Percentiles rank a stretch among this genome's conserved stretches.
phyloP scores from a whole-genome alignment of 1,140 invertebrate species.

The Scaptomyza montana region DNA sequence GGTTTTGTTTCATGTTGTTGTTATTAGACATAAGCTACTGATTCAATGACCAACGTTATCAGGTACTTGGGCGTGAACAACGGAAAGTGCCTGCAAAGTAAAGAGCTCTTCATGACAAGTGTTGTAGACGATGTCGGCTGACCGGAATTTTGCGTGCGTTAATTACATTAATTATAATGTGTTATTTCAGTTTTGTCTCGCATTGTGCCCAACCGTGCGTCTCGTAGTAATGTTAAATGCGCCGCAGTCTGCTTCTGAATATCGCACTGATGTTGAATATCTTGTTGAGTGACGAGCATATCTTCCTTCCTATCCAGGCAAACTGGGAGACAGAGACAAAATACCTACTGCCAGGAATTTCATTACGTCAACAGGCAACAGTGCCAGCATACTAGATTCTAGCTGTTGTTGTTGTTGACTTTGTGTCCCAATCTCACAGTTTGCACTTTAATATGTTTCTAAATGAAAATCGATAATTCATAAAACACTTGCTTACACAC shows the following conservation, averaged over 20 bases:
- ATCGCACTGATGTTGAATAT: constrained; percentile 26
- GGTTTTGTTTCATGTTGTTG: constrained; percentile 11
- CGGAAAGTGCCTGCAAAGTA: not conserved
- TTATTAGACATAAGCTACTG: constrained; percentile 7
- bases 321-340: constrained; percentile 3
- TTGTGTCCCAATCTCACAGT: constrained; percentile 13
- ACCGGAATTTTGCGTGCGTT: constrained; percentile 34
- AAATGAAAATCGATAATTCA: constrained; percentile 67
- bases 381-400: constrained; percentile 25
- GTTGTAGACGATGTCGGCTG: constrained; percentile 9
- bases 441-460: constrained; percentile 49
- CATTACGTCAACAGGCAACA: constrained; percentile 48
- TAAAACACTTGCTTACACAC: constrained; percentile 40
- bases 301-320: not conserved
- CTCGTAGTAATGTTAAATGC: constrained; percentile 16
- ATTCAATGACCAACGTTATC: constrained; percentile 1
- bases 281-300: constrained; percentile 27
- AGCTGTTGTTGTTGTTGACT: constrained; percentile 14
- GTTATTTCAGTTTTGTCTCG: constrained; percentile 9
- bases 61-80: constrained; percentile 21
- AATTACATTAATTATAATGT: constrained; percentile 54
- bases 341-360: constrained; percentile 48
- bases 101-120: constrained; percentile 22
- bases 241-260: constrained; percentile 22
- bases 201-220: constrained; percentile 6